Evolutionary conservation across 2,797 vertebrate species (phyloP).

Genomic region (Intellagama lesueurii): DNA sequence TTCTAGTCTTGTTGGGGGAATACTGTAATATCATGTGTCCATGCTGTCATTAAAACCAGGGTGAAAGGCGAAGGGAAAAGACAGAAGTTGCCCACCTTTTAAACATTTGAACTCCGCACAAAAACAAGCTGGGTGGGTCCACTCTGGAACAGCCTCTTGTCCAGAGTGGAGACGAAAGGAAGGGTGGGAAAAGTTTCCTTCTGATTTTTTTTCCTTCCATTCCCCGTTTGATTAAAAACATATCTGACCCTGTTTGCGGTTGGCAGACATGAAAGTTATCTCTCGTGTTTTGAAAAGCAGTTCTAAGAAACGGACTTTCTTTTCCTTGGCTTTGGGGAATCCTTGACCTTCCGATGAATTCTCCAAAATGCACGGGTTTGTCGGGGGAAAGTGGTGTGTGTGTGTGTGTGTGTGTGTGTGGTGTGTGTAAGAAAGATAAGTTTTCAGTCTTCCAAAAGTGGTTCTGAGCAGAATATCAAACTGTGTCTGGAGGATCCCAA

Average conservation of each 20-base stretch:
- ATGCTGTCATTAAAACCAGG: constrained; percentile 69
- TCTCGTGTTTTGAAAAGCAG: constrained; percentile 34
- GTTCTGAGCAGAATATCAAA: neutral
- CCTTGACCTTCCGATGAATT: too few species aligned
- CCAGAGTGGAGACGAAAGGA: constrained; percentile 68
- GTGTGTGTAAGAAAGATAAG: too few species aligned
- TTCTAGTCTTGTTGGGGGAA: constrained; percentile 62
- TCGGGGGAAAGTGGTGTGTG: neutral
- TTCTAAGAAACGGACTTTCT: constrained; percentile 1
- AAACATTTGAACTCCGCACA: constrained; percentile 65
- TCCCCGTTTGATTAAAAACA: constrained; percentile 60
- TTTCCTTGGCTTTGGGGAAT: constrained; percentile 3
- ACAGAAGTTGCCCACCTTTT: constrained; percentile 66
- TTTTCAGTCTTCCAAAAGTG: neutral
- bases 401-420: too few species aligned
- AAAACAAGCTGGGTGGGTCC: constrained; percentile 72
- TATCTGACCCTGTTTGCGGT: constrained; percentile 62
- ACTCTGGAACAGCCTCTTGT: constrained; percentile 40
- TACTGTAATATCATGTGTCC: constrained; percentile 60
- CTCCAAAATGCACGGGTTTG: neutral
- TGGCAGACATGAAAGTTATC: constrained; percentile 51
- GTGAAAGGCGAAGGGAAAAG: constrained; percentile 70
- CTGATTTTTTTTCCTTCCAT: constrained; percentile 63
- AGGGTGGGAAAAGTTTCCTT: constrained; percentile 71
- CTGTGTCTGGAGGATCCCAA: too few species aligned